These are phyloP conservation scores for Epinephelus coioides DNA, from an alignment of 2,797 vertebrate species.

Conservation along the genomic window DNA sequence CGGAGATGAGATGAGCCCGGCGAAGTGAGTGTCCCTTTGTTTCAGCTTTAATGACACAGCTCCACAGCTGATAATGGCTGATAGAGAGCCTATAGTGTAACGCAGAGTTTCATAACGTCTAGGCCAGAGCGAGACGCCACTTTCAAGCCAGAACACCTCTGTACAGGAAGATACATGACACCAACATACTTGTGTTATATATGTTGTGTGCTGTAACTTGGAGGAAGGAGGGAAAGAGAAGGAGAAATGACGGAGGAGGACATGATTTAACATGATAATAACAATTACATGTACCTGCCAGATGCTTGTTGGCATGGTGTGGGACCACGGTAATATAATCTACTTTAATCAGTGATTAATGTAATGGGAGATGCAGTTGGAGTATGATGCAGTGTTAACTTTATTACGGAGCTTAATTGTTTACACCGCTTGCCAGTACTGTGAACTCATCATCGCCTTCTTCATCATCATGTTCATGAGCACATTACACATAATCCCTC, in stretches of 20 bases:
- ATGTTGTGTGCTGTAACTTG: not conserved
- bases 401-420: constrained; percentile 6
- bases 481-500: not conserved
- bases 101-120: constrained; percentile 15
- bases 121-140: constrained; percentile 5
- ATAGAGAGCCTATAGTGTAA: constrained; percentile 28
- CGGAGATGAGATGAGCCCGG: constrained; percentile 55
- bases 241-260: not conserved
- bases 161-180: not conserved
- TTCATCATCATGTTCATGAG: not conserved
- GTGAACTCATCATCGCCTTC: not conserved
- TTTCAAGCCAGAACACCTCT: constrained; percentile 13
- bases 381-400: constrained; percentile 9
- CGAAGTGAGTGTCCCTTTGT: constrained; percentile 61
- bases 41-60: constrained; percentile 61
- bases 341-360: constrained; percentile 32
- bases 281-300: constrained; percentile 16
- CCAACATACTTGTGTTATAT: not conserved
- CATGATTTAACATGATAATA: constrained; percentile 1
- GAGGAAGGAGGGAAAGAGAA: not conserved
- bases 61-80: constrained; percentile 41
- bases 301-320: constrained; percentile 29
- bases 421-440: not conserved
- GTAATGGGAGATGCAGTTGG: constrained; percentile 7
- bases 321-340: constrained; percentile 12